Evolutionary conservation across 35 echinoderm and acorn worm genomes (phyloP).

Genomic region (Apostichopus californicus): DNA sequence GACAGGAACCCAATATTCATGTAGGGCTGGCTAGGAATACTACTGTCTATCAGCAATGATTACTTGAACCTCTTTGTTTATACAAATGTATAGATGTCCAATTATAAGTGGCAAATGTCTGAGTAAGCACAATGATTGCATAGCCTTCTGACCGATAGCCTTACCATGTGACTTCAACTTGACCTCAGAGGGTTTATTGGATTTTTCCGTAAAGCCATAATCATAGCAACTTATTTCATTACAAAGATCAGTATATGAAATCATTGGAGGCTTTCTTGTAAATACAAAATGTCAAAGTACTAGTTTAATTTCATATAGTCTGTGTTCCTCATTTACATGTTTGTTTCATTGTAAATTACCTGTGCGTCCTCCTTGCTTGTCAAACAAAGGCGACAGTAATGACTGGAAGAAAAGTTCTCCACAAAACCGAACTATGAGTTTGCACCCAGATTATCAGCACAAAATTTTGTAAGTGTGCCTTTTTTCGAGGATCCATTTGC

Average conservation of each 20-base stretch:
- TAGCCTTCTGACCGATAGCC: constrained; percentile 24
- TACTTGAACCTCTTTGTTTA: no score
- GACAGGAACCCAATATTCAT: not conserved
- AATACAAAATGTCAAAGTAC: not conserved
- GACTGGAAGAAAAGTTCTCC: constrained; percentile 5
- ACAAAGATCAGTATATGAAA: no score
- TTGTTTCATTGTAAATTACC: not conserved
- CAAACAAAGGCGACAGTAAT: constrained; percentile 18
- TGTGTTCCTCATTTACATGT: constrained; percentile 18
- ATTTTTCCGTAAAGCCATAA: no score
- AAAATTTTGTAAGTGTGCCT: no score
- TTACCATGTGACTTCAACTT: constrained; percentile 8
- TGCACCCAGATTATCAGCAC: not conserved
- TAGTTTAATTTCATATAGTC: constrained; percentile 32
- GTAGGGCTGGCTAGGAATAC: no score
- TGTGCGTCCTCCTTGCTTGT: not conserved
- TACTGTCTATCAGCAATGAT: no score
- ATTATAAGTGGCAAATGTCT: constrained; percentile 49
- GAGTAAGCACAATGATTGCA: constrained; percentile 31
- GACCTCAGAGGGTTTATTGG: not conserved
- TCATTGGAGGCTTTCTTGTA: no score
- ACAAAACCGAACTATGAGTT: constrained; percentile 34
- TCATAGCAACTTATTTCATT: no score
- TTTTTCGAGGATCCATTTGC: no score
- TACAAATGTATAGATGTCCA: not conserved